Evolutionary conservation across 1,140 invertebrate genomes (phyloP).

Genomic region (Stenopsyche tienmushanensis): DNA sequence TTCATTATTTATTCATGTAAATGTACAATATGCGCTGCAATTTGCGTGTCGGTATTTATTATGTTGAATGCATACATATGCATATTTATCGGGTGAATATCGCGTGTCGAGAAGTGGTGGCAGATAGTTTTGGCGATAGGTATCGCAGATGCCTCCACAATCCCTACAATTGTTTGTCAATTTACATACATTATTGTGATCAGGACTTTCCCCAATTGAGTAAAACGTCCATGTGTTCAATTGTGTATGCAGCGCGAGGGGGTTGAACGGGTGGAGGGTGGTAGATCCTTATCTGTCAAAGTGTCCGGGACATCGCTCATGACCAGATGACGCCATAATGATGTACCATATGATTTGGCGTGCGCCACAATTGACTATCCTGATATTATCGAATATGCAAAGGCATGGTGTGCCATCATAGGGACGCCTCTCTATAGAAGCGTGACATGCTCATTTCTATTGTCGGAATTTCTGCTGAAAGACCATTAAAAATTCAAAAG

Average conservation of each 20-base stretch:
- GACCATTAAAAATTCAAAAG: too few species aligned
- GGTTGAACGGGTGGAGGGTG: conserved; percentile 5
- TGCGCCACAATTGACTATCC: neutral
- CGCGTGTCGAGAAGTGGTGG: neutral
- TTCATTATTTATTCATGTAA: too few species aligned
- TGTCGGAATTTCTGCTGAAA: neutral
- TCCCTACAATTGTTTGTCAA: conserved; percentile 41
- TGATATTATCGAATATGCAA: neutral
- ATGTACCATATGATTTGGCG: conserved; percentile 1
- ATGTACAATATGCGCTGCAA: too few species aligned
- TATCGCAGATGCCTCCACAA: conserved; percentile 38
- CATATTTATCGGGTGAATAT: too few species aligned
- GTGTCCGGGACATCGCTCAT: conserved; percentile 17
- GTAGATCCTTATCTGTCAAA: conserved; percentile 33
- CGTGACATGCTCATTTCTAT: neutral
- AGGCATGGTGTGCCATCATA: neutral
- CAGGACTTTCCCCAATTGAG: conserved; percentile 17
- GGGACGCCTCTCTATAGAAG: neutral
- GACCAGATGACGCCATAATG: conserved; percentile 30
- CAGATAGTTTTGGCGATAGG: neutral
- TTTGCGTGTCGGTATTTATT: too few species aligned
- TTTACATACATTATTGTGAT: conserved; percentile 40
- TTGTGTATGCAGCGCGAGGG: conserved; percentile 30
- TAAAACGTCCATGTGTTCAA: conserved; percentile 32
- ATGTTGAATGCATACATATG: too few species aligned